These are phyloP conservation scores for Spinus olivaceus DNA, from an alignment of 2,797 vertebrate species.

Conservation along the genomic window DNA sequence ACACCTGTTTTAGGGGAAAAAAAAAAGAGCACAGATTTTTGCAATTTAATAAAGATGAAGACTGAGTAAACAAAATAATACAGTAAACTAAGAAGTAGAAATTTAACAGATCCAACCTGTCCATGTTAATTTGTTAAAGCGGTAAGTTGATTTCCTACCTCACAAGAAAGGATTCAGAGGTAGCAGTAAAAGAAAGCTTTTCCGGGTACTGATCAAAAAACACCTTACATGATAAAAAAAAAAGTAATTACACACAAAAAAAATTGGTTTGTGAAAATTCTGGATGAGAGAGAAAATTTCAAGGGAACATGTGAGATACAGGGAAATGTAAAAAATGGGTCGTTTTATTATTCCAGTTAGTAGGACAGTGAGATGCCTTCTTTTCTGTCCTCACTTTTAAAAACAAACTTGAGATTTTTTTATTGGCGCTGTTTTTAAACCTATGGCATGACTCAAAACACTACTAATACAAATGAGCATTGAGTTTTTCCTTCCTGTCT, in stretches of 20 bases:
- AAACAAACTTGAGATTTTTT: not conserved
- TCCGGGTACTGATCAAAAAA: not conserved
- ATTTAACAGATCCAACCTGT: not conserved
- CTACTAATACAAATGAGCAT: not conserved
- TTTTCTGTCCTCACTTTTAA: not conserved
- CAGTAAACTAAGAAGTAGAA: not conserved
- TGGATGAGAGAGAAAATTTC: not conserved
- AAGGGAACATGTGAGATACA: not conserved
- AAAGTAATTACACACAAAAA: not conserved
- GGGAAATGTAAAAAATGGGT: not conserved
- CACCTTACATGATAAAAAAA: not conserved
- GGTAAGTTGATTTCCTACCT: not conserved
- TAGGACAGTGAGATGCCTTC: not conserved
- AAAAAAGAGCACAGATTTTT: not conserved
- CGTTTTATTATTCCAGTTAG: not conserved
- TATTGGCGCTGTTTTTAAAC: not conserved
- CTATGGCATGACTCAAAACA: not conserved
- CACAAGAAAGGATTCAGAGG: not conserved
- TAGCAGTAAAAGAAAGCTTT: not conserved
- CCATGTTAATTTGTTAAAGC: not conserved
- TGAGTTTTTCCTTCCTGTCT: not conserved
- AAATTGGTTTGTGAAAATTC: not conserved
- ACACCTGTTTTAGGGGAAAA: not conserved
- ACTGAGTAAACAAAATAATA: slow-evolving; percentile 1
- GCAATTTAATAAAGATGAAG: not conserved